A percentile compares a stretch with the other conserved stretches of the same genome.
Evolutionary conservation across 2,113 vertebrate genomes (phyloP).

Genomic region (Phaethornis superciliosus): DNA sequence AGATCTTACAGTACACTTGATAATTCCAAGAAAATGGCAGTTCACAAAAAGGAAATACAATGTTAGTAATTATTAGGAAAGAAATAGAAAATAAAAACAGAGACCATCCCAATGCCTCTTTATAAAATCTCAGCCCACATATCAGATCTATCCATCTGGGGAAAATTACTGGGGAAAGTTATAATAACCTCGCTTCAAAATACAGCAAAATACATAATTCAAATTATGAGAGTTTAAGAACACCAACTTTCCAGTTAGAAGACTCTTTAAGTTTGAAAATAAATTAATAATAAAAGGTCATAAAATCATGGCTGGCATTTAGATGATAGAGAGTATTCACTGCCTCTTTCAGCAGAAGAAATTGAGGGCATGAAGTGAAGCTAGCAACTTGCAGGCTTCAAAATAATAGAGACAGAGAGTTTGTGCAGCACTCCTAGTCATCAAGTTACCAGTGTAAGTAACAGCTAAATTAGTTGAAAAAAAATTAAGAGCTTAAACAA

Average conservation of each 20-base stretch:
- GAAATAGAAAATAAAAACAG: neutral
- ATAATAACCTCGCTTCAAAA: neutral
- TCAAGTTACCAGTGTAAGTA: neutral
- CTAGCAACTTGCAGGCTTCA: neutral
- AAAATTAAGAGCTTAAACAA: neutral
- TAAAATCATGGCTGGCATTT: neutral
- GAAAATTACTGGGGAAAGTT: neutral
- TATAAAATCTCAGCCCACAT: neutral
- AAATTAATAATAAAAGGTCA: neutral
- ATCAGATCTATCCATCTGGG: neutral
- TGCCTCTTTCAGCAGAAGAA: neutral
- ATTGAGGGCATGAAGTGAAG: neutral
- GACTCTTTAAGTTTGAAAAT: neutral
- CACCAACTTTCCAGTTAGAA: neutral
- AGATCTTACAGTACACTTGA: neutral
- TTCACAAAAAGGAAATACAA: neutral
- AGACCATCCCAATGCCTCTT: neutral
- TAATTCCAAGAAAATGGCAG: neutral
- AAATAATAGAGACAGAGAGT: neutral
- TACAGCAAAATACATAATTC: neutral
- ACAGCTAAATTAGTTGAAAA: neutral
- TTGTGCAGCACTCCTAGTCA: neutral
- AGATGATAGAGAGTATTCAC: neutral
- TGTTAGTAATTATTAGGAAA: neutral
- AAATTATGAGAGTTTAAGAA: neutral